Evolutionary conservation across 2,888 invertebrate species (phyloP).

Genomic region (Embidobia sp.): DNA sequence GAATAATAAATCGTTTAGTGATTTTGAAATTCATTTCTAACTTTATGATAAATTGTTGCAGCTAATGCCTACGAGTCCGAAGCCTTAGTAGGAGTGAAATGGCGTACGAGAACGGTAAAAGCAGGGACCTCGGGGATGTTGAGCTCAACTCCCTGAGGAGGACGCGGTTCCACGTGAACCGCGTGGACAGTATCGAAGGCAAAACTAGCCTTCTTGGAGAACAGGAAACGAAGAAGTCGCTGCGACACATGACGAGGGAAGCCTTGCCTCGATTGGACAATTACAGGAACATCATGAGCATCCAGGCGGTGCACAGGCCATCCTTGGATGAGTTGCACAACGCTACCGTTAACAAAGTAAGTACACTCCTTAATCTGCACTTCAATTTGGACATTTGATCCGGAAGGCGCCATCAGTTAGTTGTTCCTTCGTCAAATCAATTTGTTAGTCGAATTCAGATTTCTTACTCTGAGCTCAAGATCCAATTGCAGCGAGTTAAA

Average conservation of each 20-base stretch:
- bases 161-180: constrained; percentile 85
- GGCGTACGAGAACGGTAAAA: constrained; percentile 75
- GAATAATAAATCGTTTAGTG: too few relatives aligned
- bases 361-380: too few relatives aligned
- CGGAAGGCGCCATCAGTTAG: too few relatives aligned
- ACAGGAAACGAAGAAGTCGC: constrained; percentile 77
- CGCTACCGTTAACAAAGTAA: constrained; percentile 91
- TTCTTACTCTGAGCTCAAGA: too few relatives aligned
- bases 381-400: too few relatives aligned
- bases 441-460: too few relatives aligned
- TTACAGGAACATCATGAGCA: constrained; percentile 93
- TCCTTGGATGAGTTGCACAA: constrained; percentile 95
- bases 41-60: constrained; percentile 23
- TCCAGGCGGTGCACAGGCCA: constrained; percentile 93
- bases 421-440: too few relatives aligned
- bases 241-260: constrained; percentile 89
- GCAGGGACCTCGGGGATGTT: constrained; percentile 76
- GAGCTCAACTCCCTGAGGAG: constrained; percentile 81
- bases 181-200: constrained; percentile 83
- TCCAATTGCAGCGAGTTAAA: too few relatives aligned
- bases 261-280: constrained; percentile 93
- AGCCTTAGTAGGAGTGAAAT: constrained; percentile 58
- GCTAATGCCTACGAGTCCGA: constrained; percentile 26
- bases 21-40: not conserved
- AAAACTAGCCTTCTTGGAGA: constrained; percentile 79